Percentiles rank a stretch among this genome's conserved stretches.
These are phyloP conservation scores for Sclerodermus sp. DNA, from an alignment of 2,888 invertebrate genomes.

Conservation along the genomic window DNA sequence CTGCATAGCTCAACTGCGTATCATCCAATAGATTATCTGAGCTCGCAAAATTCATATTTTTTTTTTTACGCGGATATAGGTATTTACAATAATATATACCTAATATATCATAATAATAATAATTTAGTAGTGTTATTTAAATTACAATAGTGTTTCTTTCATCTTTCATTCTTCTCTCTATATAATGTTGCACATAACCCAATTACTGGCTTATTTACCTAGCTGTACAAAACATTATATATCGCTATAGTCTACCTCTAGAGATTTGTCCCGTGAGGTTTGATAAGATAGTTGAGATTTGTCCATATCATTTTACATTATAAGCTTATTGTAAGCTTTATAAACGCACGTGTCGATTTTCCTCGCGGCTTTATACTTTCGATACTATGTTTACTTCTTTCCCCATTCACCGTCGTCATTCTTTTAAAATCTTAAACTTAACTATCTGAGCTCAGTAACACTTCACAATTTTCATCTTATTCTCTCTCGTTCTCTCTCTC, in stretches of 20 bases:
- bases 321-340: no score
- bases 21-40: constrained; percentile 3
- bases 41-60: constrained; percentile 1
- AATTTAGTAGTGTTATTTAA: constrained; percentile 44
- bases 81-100: constrained; percentile 54
- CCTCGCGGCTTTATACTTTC: no score
- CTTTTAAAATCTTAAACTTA: no score
- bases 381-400: constrained; percentile 1
- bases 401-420: no score
- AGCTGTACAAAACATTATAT: constrained; percentile 58
- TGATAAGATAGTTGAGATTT: constrained; percentile 40
- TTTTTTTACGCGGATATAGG: constrained; percentile 39
- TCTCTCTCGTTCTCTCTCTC: constrained; percentile 6
- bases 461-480: not conserved
- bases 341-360: no score
- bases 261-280: constrained; percentile 54
- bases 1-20: not conserved
- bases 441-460: no score
- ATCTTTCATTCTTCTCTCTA: constrained; percentile 26
- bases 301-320: no score
- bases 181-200: constrained; percentile 57
- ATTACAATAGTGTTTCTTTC: constrained; percentile 48
- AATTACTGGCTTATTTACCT: constrained; percentile 55
- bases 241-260: constrained; percentile 46
- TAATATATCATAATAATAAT: constrained; percentile 31